A percentile compares a stretch with the other conserved stretches of the same genome.
These are phyloP conservation scores for Volucella zonaria DNA, from an alignment of 2,888 invertebrate species.

Conservation along the genomic window DNA sequence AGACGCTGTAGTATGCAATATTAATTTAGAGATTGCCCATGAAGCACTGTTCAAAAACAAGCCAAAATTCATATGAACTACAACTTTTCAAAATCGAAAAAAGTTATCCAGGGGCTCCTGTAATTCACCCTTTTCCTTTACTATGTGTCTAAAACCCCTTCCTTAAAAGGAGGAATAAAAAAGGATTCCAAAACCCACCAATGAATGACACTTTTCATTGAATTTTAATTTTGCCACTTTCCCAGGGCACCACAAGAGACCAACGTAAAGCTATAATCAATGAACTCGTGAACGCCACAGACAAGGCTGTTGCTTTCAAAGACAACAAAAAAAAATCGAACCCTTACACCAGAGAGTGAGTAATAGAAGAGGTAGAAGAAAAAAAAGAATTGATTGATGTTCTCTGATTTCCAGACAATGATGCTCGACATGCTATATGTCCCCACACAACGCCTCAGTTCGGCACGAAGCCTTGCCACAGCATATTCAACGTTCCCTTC, in stretches of 20 bases:
- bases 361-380: slow-evolving; percentile 12
- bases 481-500: slow-evolving; percentile 55
- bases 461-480: slow-evolving; percentile 27
- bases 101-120: too few species aligned
- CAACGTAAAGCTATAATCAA: slow-evolving; percentile 28
- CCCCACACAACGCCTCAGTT: slow-evolving; percentile 45
- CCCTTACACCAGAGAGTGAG: too few species aligned
- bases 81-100: too few species aligned
- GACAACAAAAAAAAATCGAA: slow-evolving; percentile 12
- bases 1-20: too few species aligned
- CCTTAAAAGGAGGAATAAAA: background rate
- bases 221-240: slow-evolving; percentile 80
- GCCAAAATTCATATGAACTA: too few species aligned
- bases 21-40: too few species aligned
- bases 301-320: slow-evolving; percentile 61
- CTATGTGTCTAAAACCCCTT: too few species aligned
- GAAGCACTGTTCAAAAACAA: too few species aligned
- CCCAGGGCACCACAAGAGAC: slow-evolving; percentile 6
- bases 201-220: slow-evolving; percentile 80
- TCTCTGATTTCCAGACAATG: slow-evolving; percentile 69
- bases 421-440: slow-evolving; percentile 60
- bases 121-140: too few species aligned
- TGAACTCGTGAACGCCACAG: slow-evolving; percentile 32
- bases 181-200: slow-evolving; percentile 51
- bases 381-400: slow-evolving; percentile 63